Percentiles rank a stretch among this genome's conserved stretches.
These are phyloP conservation scores for Callorhinus ursinus DNA, from an alignment of 2,113 vertebrate genomes.

Conservation along the genomic window DNA sequence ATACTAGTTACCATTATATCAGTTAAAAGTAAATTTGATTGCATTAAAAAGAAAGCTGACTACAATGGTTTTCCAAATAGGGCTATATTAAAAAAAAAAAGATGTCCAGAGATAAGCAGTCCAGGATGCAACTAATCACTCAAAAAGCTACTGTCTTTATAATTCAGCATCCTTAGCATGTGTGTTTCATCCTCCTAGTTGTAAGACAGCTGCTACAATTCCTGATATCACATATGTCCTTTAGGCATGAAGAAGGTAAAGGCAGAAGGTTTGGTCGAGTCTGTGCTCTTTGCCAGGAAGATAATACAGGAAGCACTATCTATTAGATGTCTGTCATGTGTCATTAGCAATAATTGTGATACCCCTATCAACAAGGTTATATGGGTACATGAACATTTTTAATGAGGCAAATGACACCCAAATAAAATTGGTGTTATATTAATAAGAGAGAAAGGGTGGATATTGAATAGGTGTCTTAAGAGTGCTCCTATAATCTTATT, in stretches of 20 bases:
- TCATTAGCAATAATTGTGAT: background rate
- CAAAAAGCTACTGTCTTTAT: background rate
- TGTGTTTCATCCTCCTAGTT: background rate
- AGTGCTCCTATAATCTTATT: background rate
- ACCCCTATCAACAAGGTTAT: background rate
- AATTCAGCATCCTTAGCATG: background rate
- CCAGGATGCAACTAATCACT: background rate
- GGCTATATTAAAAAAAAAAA: background rate
- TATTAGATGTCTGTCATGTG: background rate
- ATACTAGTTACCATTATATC: background rate
- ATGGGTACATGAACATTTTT: background rate
- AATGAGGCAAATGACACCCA: background rate
- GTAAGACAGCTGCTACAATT: background rate
- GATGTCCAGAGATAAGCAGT: background rate
- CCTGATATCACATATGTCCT: background rate
- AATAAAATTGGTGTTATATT: background rate
- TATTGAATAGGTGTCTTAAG: background rate
- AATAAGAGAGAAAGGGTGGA: background rate
- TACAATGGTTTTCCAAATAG: background rate
- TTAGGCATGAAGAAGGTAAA: background rate
- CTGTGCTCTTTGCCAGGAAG: background rate
- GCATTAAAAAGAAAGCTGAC: background rate
- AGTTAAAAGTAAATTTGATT: background rate
- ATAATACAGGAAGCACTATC: background rate
- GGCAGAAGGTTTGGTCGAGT: background rate